Percentiles rank a stretch among this genome's conserved stretches.
phyloP scores from a whole-genome alignment of 2,113 vertebrate species.

The Malurus melanocephalus region DNA sequence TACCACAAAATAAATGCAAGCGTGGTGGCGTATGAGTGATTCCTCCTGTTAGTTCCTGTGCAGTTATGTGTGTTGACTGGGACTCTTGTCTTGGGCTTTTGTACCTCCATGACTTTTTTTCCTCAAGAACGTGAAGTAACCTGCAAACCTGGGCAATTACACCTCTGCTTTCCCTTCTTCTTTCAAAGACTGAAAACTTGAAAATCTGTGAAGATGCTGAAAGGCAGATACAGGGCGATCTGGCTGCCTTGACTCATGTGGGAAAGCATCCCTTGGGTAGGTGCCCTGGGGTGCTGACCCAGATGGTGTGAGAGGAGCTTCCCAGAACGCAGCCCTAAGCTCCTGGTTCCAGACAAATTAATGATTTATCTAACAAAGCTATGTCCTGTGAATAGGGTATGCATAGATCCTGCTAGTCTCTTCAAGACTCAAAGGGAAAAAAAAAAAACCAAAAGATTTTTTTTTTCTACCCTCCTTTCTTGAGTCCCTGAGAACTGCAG shows the following conservation, averaged over 20 bases:
- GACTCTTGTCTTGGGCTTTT: not conserved
- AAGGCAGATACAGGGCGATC: not conserved
- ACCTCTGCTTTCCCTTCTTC: not conserved
- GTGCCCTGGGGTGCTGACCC: not conserved
- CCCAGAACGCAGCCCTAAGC: not conserved
- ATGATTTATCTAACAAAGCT: not conserved
- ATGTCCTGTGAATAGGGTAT: not conserved
- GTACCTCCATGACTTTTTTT: not conserved
- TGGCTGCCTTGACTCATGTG: fast-evolving
- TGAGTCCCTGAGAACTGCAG: not conserved
- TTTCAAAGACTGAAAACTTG: not conserved
- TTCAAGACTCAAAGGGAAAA: not conserved
- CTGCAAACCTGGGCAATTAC: not conserved
- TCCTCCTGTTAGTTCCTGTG: not conserved
- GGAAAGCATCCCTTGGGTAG: not conserved
- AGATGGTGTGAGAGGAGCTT: not conserved
- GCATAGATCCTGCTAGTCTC: not conserved
- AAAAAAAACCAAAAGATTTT: not conserved
- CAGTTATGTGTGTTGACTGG: not conserved
- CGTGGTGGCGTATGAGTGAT: fast-evolving
- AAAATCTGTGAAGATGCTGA: not conserved
- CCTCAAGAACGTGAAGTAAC: not conserved
- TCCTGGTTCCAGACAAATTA: not conserved
- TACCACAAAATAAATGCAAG: not conserved
- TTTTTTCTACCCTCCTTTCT: not conserved